Conservation (phyloP, 2,797 vertebrate species). For the Ammospiza maritima region DNA sequence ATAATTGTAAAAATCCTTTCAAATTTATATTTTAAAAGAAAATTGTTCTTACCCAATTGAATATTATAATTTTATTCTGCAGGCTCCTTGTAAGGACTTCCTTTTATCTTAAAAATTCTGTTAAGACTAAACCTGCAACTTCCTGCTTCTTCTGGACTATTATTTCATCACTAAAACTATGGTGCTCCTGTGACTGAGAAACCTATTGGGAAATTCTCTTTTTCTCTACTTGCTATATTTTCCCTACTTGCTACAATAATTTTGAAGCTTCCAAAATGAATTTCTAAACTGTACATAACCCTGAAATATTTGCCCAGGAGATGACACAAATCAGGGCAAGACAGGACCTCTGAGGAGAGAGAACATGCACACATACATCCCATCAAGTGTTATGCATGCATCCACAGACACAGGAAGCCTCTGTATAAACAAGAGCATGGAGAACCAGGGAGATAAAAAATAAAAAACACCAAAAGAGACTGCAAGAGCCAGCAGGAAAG, state of each 20-base stretch:
- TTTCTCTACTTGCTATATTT: not conserved
- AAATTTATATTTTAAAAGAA: not conserved
- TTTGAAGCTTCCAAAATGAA: not conserved
- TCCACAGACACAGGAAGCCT: not conserved
- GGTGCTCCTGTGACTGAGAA: not conserved
- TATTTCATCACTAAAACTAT: not conserved
- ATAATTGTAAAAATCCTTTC: not conserved
- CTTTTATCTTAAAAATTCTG: not conserved
- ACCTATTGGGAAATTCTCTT: not conserved
- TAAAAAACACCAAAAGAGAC: too few species aligned
- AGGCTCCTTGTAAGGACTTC: not conserved
- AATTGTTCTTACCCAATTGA: not conserved
- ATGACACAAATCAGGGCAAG: not conserved
- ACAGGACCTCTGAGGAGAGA: not conserved
- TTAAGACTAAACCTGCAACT: not conserved
- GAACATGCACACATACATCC: not conserved
- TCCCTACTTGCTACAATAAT: not conserved
- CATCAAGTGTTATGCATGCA: not conserved
- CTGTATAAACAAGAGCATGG: not conserved
- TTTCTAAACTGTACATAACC: not conserved
- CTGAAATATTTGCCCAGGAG: not conserved
- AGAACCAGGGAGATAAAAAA: not conserved
- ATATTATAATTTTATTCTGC: not conserved
- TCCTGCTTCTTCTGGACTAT: not conserved
- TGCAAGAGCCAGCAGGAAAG: not conserved